Percentiles rank a stretch among this genome's conserved stretches.
Evolutionary conservation across 2,888 invertebrate genomes (phyloP).

Genomic region (Erpobdella octoculata): DNA sequence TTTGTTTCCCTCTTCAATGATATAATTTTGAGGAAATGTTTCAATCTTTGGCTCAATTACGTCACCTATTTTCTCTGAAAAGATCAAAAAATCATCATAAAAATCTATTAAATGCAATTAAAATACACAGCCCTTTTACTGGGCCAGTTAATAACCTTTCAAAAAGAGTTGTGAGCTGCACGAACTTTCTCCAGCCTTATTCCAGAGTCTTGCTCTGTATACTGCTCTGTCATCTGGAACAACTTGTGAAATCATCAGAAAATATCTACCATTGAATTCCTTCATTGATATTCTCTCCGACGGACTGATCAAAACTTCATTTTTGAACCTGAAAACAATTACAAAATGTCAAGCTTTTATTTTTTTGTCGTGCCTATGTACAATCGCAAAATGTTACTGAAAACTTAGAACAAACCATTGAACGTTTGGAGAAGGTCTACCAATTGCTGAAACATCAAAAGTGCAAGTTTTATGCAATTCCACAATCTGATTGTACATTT

Average conservation of each 20-base stretch:
- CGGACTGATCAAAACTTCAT: background rate
- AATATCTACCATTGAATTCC: background rate
- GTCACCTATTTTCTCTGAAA: background rate
- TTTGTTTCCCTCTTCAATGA: background rate
- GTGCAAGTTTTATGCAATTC: background rate
- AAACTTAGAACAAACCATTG: background rate
- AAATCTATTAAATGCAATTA: no score
- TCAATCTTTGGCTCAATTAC: background rate
- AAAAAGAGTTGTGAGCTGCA: background rate
- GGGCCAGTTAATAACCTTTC: conserved; percentile 1
- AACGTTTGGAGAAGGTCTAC: background rate
- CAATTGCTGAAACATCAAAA: background rate
- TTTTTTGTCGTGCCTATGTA: no score
- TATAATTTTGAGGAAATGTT: background rate
- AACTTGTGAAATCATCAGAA: background rate
- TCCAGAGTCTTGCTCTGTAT: background rate
- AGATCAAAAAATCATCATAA: background rate
- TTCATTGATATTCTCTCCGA: background rate
- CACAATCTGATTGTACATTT: background rate
- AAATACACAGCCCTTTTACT: no score
- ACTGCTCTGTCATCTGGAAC: background rate
- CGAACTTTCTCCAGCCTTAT: background rate
- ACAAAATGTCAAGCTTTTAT: no score
- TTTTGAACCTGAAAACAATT: conserved; percentile 10
- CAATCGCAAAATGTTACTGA: background rate